phyloP scores from a whole-genome alignment of 2,797 vertebrate genomes.

The Dallia pectoralis region DNA sequence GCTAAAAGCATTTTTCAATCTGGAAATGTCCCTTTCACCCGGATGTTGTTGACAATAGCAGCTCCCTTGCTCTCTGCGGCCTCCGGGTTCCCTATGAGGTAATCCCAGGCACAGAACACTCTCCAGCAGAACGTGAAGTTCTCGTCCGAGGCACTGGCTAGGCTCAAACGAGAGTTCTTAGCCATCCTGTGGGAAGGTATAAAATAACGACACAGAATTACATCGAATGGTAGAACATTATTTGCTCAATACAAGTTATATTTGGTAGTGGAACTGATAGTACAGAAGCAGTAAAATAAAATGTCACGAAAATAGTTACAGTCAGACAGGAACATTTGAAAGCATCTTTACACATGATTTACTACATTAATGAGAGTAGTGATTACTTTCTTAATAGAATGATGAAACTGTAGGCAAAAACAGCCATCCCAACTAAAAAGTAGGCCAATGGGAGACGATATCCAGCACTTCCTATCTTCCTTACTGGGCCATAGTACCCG shows the following conservation, averaged over 20 bases:
- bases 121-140: constrained; percentile 98
- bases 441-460: constrained; percentile 93
- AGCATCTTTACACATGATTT: not conserved
- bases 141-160: constrained; percentile 92
- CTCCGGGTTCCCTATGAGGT: constrained; percentile 94
- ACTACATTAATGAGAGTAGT: not conserved
- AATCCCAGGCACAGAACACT: constrained; percentile 99
- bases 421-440: constrained; percentile 96
- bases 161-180: constrained; percentile 91
- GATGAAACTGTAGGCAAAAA: constrained; percentile 98
- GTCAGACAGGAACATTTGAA: not conserved
- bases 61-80: constrained; percentile 97
- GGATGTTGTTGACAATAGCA: constrained; percentile 93
- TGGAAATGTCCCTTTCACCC: constrained; percentile 71
- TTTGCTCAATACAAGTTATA: not conserved
- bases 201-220: not conserved
- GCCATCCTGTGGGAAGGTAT: constrained; percentile 82
- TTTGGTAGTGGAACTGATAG: not conserved
- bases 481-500: constrained; percentile 88
- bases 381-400: constrained; percentile 92
- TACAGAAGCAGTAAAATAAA: not conserved
- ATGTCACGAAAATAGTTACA: not conserved
- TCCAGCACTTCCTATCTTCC: constrained; percentile 89
- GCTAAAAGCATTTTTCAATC: no score
- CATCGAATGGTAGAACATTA: not conserved